These are phyloP conservation scores for Tretioscincus oriximinensis DNA, from an alignment of 2,113 vertebrate genomes.

Conservation along the genomic window DNA sequence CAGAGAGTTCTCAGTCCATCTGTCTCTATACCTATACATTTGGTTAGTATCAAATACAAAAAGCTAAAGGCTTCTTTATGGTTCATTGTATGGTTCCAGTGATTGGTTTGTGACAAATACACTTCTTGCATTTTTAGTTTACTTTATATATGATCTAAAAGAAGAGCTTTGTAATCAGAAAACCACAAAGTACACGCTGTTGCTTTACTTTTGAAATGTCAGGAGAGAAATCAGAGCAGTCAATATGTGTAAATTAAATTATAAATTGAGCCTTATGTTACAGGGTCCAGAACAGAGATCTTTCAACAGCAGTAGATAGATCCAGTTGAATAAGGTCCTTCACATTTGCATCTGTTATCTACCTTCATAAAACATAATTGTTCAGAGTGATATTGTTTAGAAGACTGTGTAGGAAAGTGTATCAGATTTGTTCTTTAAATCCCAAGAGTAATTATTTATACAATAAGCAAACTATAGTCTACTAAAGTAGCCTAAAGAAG, in stretches of 20 bases:
- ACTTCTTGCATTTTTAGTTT: not conserved
- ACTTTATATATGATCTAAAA: not conserved
- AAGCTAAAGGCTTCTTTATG: no score
- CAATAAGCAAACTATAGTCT: not conserved
- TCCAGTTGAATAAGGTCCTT: not conserved
- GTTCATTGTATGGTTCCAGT: not conserved
- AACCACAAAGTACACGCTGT: not conserved
- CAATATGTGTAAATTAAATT: not conserved
- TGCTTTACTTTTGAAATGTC: not conserved
- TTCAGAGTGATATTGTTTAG: not conserved
- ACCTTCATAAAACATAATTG: not conserved
- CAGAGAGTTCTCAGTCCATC: no score
- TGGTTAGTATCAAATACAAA: no score
- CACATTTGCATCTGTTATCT: not conserved
- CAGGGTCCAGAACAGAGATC: not conserved
- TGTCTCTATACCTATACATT: not conserved
- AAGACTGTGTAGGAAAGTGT: not conserved
- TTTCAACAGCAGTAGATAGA: not conserved
- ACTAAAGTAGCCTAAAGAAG: slow-evolving; percentile 14
- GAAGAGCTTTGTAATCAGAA: not conserved
- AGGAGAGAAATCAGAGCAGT: not conserved
- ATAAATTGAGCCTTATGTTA: not conserved
- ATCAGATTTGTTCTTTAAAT: not conserved
- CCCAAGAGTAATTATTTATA: slow-evolving; percentile 36
- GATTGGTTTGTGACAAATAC: not conserved